Evolutionary conservation across 2,113 vertebrate species (phyloP).

Genomic region (Penelope pileata): DNA sequence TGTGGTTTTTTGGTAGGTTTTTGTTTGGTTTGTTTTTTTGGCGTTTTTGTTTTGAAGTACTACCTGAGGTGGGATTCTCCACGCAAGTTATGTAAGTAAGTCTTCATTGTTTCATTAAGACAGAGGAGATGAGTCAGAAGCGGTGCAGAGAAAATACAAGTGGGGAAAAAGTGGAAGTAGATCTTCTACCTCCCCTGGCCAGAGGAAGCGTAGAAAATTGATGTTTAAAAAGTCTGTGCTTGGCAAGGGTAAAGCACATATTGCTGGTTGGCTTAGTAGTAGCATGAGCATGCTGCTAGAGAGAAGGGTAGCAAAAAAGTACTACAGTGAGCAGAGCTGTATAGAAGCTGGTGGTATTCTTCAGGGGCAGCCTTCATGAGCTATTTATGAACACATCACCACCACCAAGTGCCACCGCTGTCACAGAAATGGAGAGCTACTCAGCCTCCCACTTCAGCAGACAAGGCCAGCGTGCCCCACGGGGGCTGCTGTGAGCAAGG

Average conservation of each 20-base stretch:
- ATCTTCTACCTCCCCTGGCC: not conserved
- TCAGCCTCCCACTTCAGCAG: not conserved
- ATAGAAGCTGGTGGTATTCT: not conserved
- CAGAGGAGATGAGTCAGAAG: not conserved
- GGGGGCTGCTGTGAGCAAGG: not conserved
- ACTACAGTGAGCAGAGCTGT: not conserved
- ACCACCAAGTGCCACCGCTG: not conserved
- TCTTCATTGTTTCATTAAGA: not conserved
- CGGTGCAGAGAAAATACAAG: not conserved
- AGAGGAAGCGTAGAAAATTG: not conserved
- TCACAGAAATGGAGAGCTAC: not conserved
- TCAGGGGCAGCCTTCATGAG: not conserved
- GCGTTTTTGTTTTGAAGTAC: not conserved
- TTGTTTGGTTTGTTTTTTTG: too few species aligned
- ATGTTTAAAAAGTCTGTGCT: not conserved
- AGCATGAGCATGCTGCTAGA: not conserved
- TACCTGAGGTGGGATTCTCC: not conserved
- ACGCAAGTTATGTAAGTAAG: not conserved
- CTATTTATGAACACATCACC: not conserved
- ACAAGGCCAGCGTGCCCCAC: not conserved
- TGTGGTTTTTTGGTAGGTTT: too few species aligned
- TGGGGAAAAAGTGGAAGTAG: not conserved
- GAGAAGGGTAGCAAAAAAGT: not conserved
- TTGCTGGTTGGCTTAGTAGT: not conserved
- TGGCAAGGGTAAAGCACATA: not conserved